phyloP scores from a whole-genome alignment of 2,888 invertebrate species.

The Zelleria hepariella region DNA sequence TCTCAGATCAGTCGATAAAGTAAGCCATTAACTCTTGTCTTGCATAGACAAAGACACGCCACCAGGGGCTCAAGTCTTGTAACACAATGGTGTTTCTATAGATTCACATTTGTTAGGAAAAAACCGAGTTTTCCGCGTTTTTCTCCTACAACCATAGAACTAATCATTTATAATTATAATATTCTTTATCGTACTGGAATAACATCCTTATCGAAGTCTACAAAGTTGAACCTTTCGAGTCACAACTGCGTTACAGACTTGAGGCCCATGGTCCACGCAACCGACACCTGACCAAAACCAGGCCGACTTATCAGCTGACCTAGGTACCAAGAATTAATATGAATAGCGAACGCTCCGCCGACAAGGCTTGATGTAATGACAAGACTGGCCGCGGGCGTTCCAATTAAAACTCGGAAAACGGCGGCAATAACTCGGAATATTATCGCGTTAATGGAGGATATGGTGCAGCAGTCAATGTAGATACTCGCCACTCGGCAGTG shows the following conservation, averaged over 20 bases:
- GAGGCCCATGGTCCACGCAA: neutral
- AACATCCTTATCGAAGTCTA: no score
- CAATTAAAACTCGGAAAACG: conserved; percentile 31
- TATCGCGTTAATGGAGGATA: conserved; percentile 44
- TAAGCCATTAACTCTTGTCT: neutral
- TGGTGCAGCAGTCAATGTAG: conserved; percentile 18
- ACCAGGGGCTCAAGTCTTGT: no score
- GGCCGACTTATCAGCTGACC: conserved; percentile 37
- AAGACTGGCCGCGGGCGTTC: conserved; percentile 23
- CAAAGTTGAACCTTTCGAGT: no score
- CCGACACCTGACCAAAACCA: conserved; percentile 37
- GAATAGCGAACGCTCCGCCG: conserved; percentile 26
- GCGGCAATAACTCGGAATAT: conserved; percentile 40
- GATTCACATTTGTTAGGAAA: no score
- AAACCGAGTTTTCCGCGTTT: no score
- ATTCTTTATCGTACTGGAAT: no score
- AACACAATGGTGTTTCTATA: no score
- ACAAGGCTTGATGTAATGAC: conserved; percentile 33
- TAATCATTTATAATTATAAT: no score
- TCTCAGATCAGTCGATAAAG: neutral
- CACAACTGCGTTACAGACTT: no score
- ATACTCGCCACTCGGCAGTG: neutral
- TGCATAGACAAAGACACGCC: neutral
- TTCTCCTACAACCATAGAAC: no score
- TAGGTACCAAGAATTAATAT: conserved; percentile 29